These are phyloP conservation scores for Brachyptera risi DNA, from an alignment of 2,888 invertebrate genomes.

Conservation along the genomic window DNA sequence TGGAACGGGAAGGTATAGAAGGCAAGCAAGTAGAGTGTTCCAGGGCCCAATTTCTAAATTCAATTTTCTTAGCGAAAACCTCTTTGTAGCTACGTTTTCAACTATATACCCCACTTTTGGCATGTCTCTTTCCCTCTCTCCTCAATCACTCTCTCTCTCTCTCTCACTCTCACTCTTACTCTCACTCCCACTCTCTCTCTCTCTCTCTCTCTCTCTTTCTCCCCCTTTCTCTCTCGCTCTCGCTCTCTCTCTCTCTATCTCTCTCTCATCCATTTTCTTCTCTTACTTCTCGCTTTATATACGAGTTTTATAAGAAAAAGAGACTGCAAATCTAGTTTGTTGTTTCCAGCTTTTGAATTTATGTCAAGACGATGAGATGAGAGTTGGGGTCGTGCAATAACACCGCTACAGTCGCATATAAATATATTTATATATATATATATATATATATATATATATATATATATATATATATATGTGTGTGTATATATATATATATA, in stretches of 20 bases:
- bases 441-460: no score
- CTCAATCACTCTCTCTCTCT: no score
- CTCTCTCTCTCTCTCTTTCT: not conserved
- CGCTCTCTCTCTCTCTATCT: no score
- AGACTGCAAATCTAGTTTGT: not conserved
- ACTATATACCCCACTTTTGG: no score
- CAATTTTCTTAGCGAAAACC: constrained; percentile 29
- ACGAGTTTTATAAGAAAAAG: not conserved
- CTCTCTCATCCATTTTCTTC: no score
- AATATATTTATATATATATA: no score
- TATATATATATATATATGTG: no score
- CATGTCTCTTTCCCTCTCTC: no score
- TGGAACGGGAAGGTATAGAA: constrained; percentile 8
- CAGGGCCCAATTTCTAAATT: constrained; percentile 30
- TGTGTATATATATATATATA: no score
- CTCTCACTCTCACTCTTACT: no score
- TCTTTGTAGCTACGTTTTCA: constrained; percentile 29
- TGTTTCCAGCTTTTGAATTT: no score
- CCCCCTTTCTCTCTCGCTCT: not conserved
- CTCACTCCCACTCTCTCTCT: not conserved
- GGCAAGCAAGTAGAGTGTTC: constrained; percentile 26
- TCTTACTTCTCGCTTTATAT: not conserved
- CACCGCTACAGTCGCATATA: not conserved
- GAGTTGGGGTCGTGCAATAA: not conserved
- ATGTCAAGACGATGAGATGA: not conserved